These are phyloP conservation scores for Diadema setosum DNA, from an alignment of 35 echinoderm and acorn worm species.

Conservation along the genomic window DNA sequence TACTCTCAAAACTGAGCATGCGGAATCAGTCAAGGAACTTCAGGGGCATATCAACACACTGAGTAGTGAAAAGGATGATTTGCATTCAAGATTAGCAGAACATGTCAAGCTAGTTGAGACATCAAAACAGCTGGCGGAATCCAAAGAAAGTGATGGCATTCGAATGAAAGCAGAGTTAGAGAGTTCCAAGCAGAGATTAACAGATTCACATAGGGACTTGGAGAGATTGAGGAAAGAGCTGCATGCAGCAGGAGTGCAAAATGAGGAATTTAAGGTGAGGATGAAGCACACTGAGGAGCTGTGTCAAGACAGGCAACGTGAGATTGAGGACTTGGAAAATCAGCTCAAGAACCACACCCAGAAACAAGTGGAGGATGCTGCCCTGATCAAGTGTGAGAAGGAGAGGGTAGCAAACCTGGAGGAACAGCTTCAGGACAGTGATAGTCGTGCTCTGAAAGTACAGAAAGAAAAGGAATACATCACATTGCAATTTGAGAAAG, in stretches of 20 bases:
- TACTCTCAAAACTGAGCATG: not conserved
- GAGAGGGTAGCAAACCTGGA: not conserved
- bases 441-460: not conserved
- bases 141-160: not conserved
- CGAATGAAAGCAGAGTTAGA: not conserved
- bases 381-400: not conserved
- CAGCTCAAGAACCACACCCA: not conserved
- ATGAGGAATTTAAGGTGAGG: not conserved
- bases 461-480: not conserved
- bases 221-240: conserved; percentile 16
- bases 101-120: not conserved
- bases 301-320: not conserved
- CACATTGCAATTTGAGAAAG: not conserved
- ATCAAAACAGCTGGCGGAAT: not conserved
- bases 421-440: not conserved
- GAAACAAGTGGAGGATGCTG: not conserved
- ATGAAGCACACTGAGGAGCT: not conserved
- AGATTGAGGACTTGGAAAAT: not conserved
- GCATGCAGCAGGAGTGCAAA: not conserved
- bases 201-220: not conserved
- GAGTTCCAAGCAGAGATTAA: not conserved
- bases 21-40: not conserved
- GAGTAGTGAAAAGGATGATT: not conserved
- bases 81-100: not conserved
- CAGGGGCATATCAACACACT: not conserved